Conservation (phyloP, 2,888 invertebrate genomes). For the Lissonota sp. region DNA sequence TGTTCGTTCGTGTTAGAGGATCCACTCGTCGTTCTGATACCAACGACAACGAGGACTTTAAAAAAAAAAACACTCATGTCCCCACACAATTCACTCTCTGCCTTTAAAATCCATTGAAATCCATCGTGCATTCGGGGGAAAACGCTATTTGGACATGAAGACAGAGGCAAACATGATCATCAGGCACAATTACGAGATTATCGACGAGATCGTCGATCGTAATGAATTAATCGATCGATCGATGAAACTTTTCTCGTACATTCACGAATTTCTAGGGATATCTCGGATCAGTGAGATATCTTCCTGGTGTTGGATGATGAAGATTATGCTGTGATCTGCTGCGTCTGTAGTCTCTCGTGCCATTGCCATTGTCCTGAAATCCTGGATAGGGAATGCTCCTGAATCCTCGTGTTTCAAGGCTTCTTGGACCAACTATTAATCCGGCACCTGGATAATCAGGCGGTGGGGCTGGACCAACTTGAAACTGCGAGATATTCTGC, state of each 20-base stretch:
- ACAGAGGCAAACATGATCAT: no score
- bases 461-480: constrained; percentile 66
- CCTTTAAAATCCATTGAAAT: no score
- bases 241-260: neutral
- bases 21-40: neutral
- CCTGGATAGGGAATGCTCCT: constrained; percentile 62
- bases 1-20: constrained; percentile 14
- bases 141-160: no score
- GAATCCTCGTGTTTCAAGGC: constrained; percentile 53
- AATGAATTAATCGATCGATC: neutral
- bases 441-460: constrained; percentile 79
- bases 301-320: constrained; percentile 81
- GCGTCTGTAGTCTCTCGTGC: constrained; percentile 73
- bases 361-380: constrained; percentile 55
- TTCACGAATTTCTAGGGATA: constrained; percentile 68
- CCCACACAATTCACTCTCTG: constrained; percentile 2
- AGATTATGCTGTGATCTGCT: constrained; percentile 87
- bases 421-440: constrained; percentile 37
- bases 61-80: no score
- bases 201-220: no score
- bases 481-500: constrained; percentile 76
- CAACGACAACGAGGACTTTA: neutral
- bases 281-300: constrained; percentile 75
- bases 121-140: no score
- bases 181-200: no score